phyloP scores from a whole-genome alignment of 2,797 vertebrate species.

The Balearica regulorum region DNA sequence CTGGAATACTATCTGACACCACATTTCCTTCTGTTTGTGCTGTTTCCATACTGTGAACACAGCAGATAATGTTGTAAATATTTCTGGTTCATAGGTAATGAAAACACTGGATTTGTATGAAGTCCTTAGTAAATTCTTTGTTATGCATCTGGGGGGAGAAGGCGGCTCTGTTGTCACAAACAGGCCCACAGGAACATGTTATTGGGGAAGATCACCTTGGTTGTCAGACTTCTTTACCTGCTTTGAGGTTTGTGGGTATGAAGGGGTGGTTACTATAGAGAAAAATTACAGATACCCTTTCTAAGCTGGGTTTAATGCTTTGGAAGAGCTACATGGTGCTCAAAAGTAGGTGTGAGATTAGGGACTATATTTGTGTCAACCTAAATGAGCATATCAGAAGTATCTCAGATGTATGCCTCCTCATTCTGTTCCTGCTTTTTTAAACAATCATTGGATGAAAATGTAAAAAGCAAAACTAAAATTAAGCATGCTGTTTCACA shows the following conservation, averaged over 20 bases:
- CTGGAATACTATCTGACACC: background rate
- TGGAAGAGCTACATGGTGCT: background rate
- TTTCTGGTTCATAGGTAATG: background rate
- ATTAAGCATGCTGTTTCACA: background rate
- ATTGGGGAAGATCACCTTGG: too few species aligned
- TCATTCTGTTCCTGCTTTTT: background rate
- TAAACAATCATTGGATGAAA: background rate
- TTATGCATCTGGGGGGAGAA: accelerated
- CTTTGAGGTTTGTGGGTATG: background rate
- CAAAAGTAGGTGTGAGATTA: background rate
- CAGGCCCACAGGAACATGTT: background rate
- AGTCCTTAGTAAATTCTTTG: background rate
- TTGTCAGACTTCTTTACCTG: background rate
- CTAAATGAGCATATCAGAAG: background rate
- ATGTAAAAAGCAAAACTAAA: background rate
- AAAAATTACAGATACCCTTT: background rate
- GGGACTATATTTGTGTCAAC: background rate
- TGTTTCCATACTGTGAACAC: background rate
- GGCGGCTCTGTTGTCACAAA: background rate
- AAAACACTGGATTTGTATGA: background rate
- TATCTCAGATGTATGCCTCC: too few species aligned
- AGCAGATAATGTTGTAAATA: background rate
- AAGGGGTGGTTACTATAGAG: background rate
- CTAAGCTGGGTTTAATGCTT: background rate
- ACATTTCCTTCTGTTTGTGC: background rate